Base-by-base conservation (phyloP, 1,140 invertebrate species). In the Drosophila virilis region DNA sequence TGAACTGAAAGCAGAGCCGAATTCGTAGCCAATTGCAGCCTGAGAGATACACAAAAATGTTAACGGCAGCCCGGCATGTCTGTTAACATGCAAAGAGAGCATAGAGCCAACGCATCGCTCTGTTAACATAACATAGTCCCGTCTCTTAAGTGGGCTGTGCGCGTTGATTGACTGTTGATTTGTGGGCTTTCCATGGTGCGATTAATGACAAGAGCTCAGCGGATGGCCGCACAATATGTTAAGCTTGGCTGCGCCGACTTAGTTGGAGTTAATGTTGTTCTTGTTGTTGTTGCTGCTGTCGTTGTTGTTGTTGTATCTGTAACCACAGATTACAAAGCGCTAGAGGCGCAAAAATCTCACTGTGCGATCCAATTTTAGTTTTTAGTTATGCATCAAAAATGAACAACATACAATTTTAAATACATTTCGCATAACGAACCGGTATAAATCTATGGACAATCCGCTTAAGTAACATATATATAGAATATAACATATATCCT, bases 151-250 rank as follows among this genome's bases (percentile, higher is more conserved):
- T 46, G 79, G 67, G 57, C 78, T 67, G 77, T 66, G 55, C 72
- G 79, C 72, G 80, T 79, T 75, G 82, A 80, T 84, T 74, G 81
- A 37, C 82, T 69, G 81, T 70, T 85, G 81, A 82, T 82, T 82
- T 79, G 83, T 82, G 78, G 78, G 73, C 42, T 62, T 46, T 40
- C 75, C 62, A 35, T 62, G 68, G 68, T 67, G 74, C 77, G 61
- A 85, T 84, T 85, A 80, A 84, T 85, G 81, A 67, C 71, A 68
- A 84, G 61, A 51, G 37, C 70, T 62, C 58, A 62, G 66, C 45
- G 66, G 68, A 71, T 71, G 69, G 74, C 50, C 79, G 71, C 79
- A 76, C 74, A 77, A 76, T 75, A 60, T 58, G 83, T 75, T 74
- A 45, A 78, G 83, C 81, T 76, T 75, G 58, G 70, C 32, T 88